Conservation (phyloP, 2,888 invertebrate genomes). For the Autographa gamma region DNA sequence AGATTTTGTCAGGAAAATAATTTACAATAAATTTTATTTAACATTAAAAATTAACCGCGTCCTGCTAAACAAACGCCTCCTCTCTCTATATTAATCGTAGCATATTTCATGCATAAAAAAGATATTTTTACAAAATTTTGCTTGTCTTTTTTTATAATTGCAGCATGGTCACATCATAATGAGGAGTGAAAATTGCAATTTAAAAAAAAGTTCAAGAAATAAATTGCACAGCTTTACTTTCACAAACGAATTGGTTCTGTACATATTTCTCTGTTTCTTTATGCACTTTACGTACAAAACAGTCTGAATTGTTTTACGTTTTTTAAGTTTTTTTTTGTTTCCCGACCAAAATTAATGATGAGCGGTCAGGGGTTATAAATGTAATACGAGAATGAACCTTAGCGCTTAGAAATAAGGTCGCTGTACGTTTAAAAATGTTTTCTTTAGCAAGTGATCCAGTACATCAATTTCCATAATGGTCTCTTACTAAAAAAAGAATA, state of each 20-base stretch:
- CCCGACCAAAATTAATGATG: neutral
- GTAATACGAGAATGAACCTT: neutral
- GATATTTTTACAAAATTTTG: too few relatives aligned
- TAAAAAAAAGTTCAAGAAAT: slow-evolving; percentile 30
- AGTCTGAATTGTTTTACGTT: too few relatives aligned
- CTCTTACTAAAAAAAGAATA: neutral
- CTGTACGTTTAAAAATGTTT: neutral
- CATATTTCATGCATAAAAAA: too few relatives aligned
- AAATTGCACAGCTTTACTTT: slow-evolving; percentile 38
- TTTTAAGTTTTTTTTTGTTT: neutral
- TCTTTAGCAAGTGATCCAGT: neutral
- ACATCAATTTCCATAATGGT: slow-evolving; percentile 5
- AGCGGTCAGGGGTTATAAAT: neutral
- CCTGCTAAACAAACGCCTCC: too few relatives aligned
- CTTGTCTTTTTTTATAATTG: neutral
- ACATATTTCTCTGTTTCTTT: neutral
- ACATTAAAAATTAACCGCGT: too few relatives aligned
- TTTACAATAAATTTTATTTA: too few relatives aligned
- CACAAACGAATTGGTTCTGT: slow-evolving; percentile 29
- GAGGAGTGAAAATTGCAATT: slow-evolving; percentile 49
- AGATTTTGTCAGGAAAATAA: too few relatives aligned
- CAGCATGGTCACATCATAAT: slow-evolving; percentile 22
- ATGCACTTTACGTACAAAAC: neutral
- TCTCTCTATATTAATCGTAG: too few relatives aligned
- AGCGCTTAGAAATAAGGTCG: neutral